Evolutionary conservation across 2,113 vertebrate species (phyloP), one percentile per base, ranked within the genome.

Genomic region (Chionis minor): DNA sequence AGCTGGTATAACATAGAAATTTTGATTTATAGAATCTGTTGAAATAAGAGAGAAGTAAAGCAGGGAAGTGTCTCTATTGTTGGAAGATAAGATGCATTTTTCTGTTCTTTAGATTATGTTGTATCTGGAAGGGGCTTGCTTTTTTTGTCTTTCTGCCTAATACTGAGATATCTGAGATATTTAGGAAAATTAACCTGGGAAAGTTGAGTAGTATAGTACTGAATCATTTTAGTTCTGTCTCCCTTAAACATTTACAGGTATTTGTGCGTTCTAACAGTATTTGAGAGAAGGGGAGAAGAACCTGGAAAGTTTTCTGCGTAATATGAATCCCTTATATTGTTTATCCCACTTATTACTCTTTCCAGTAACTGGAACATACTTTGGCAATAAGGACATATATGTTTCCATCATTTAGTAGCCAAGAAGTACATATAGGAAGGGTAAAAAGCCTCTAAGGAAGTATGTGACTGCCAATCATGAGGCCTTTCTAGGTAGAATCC

Each of bases 381-480:
- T 97, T 97, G 92, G 96, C 94, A 96, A 72, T 81, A 91, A 84
- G 61, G 65, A 86, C 38, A 65, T 97, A 93, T 75, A 92, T 79
- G 49, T 97, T 97, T 96, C 94, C 95, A 95, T 96, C 91, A 28
- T 62, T 94, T 87, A 77, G 83, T 89, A 73, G 92, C 95, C 94
- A 96, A 93, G 70, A 92, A 91, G 92, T 94, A 96, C 94, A 92
- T 96, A 97, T 91, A 95, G 91, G 63, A 95, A 97, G 89, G 58
- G 58, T 91, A 47, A 96, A 92, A 92, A 86, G 66, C 66, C 72
- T 94, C 72, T 80, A 58, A 95, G 71, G 84, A 95, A 92, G 67
- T 85, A 54, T 47, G 62, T 51, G 73, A 42, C 75, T 96, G 92
- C 89, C 95, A 92, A 14, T 97, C 93, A 67, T 93, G 91, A 96